Conservation (phyloP, 2,888 invertebrate genomes). For the Eilema sororculum region DNA sequence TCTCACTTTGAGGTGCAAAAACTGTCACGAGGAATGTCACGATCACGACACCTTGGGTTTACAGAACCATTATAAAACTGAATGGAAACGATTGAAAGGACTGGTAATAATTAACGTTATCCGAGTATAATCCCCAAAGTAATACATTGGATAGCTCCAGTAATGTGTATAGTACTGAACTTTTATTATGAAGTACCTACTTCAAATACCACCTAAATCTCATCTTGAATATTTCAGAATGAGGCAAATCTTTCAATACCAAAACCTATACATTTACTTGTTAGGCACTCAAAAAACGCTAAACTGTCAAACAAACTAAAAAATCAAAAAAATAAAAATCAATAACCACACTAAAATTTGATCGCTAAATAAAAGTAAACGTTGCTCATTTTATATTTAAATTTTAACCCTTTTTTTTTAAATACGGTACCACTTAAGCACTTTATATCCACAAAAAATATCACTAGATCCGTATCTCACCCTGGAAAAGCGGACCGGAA, state of each 20-base stretch:
- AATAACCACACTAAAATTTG: too few species aligned
- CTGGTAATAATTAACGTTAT: neutral
- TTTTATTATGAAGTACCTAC: too few species aligned
- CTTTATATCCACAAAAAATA: conserved; percentile 35
- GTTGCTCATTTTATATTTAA: neutral
- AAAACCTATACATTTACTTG: too few species aligned
- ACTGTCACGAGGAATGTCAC: conserved; percentile 68
- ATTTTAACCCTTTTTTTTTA: neutral
- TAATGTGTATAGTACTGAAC: too few species aligned
- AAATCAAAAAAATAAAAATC: too few species aligned
- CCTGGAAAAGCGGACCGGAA: conserved; percentile 91
- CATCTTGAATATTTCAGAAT: neutral
- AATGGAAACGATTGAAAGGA: neutral
- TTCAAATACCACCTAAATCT: neutral
- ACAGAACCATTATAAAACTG: neutral
- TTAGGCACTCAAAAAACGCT: too few species aligned
- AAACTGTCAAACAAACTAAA: too few species aligned
- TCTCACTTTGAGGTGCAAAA: conserved; percentile 73
- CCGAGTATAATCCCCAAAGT: neutral
- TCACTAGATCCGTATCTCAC: conserved; percentile 82
- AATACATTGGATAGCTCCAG: neutral
- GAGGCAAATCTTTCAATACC: neutral
- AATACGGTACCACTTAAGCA: conserved; percentile 35
- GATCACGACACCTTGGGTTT: conserved; percentile 45
- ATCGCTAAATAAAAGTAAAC: too few species aligned